These are phyloP conservation scores for Ptilorrhoa leucosticta DNA, from an alignment of 2,113 vertebrate species.

Conservation along the genomic window DNA sequence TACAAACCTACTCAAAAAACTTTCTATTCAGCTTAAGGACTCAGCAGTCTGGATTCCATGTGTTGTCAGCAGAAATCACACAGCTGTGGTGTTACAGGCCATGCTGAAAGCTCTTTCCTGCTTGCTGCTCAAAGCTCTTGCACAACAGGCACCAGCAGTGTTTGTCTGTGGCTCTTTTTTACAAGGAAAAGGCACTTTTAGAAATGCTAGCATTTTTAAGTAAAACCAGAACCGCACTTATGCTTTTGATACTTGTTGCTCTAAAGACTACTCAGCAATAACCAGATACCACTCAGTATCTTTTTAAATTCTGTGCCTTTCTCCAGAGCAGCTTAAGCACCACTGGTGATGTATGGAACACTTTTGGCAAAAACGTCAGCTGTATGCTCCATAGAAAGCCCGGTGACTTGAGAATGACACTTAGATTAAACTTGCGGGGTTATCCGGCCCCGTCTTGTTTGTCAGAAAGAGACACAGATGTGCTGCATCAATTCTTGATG, in stretches of 20 bases:
- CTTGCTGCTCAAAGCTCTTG: neutral
- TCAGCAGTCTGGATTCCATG: neutral
- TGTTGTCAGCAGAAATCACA: neutral
- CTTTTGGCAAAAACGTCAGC: neutral
- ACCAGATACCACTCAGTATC: neutral
- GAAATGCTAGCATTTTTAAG: neutral
- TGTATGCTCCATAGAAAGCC: neutral
- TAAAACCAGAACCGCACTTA: neutral
- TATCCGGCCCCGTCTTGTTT: neutral
- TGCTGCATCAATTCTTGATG: neutral
- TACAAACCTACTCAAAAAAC: neutral
- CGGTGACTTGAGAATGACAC: neutral
- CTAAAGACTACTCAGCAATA: neutral
- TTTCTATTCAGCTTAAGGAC: neutral
- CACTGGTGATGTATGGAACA: neutral
- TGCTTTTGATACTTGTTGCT: neutral
- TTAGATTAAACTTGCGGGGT: neutral
- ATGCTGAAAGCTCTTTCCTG: neutral
- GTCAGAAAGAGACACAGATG: neutral
- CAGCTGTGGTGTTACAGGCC: neutral
- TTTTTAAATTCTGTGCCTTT: neutral
- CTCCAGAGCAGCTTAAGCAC: neutral
- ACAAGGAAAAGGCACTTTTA: neutral
- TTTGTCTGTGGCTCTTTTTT: neutral
- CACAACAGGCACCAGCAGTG: neutral